A percentile compares a stretch with the other conserved stretches of the same genome.
Conservation (phyloP, 2,797 vertebrate genomes). For the Salmo trutta region DNA sequence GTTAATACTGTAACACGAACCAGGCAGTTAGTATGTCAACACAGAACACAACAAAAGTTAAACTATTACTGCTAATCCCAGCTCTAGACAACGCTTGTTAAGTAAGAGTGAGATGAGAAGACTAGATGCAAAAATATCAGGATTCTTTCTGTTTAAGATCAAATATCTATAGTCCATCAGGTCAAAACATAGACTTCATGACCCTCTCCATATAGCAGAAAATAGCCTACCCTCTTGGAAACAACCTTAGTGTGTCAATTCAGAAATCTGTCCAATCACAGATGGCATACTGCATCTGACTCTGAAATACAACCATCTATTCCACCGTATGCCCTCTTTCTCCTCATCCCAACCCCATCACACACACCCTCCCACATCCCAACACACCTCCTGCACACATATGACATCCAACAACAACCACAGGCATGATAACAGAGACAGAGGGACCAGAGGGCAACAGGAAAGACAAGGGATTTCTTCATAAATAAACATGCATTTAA, state of each 20-base stretch:
- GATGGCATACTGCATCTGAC: background rate
- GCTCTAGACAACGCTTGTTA: background rate
- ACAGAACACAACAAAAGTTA: conserved; percentile 47
- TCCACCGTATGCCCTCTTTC: background rate
- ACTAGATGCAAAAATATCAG: background rate
- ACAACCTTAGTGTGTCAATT: background rate
- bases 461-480: conserved; percentile 49
- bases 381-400: conserved; percentile 77
- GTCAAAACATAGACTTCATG: background rate
- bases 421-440: conserved; percentile 50
- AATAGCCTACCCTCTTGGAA: too few relatives aligned
- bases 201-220: background rate
- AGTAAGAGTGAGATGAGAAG: background rate
- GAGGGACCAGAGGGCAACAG: conserved; percentile 51
- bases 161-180: background rate
- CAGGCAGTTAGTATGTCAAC: conserved; percentile 64
- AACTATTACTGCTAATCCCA: background rate
- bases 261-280: background rate
- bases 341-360: background rate
- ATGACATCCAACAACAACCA: conserved; percentile 65
- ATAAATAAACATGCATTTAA: conserved; percentile 42
- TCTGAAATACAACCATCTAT: background rate
- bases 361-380: conserved; percentile 22
- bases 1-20: conserved; percentile 58
- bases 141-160: background rate